Evolutionary conservation across 2,888 invertebrate species (phyloP).

Genomic region (Plagodis dolabraria): DNA sequence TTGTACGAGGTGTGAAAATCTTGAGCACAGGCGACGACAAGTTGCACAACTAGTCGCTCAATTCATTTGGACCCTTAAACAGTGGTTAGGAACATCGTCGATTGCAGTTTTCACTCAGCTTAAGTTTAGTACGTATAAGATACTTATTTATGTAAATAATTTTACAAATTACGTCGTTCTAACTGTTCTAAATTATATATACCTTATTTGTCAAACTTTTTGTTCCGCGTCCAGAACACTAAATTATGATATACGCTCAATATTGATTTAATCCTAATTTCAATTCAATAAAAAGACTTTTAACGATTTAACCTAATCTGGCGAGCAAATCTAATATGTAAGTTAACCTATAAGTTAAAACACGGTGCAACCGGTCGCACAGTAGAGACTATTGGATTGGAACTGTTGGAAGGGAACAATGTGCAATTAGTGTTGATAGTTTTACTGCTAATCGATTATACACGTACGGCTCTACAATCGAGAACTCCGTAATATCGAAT

Average conservation of each 20-base stretch:
- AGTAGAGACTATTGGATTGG: slow-evolving; percentile 1
- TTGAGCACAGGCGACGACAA: slow-evolving; percentile 52
- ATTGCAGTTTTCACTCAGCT: neutral
- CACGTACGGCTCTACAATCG: slow-evolving; percentile 25
- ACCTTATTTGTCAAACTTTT: too few relatives aligned
- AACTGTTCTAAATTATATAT: too few relatives aligned
- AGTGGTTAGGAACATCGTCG: neutral
- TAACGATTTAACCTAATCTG: too few relatives aligned
- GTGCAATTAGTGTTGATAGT: slow-evolving; percentile 47
- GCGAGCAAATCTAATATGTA: too few relatives aligned
- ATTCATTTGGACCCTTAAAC: slow-evolving; percentile 32
- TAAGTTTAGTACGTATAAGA: neutral
- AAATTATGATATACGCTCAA: too few relatives aligned
- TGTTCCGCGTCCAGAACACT: too few relatives aligned
- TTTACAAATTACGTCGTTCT: too few relatives aligned
- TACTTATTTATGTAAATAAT: too few relatives aligned
- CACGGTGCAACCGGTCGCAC: slow-evolving; percentile 7
- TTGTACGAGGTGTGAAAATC: slow-evolving; percentile 70
- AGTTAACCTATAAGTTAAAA: neutral
- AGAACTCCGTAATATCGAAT: slow-evolving; percentile 13
- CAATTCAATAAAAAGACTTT: too few relatives aligned
- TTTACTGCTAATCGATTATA: slow-evolving; percentile 41
- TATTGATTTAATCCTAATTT: too few relatives aligned
- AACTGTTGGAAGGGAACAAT: slow-evolving; percentile 13
- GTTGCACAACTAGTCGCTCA: slow-evolving; percentile 45